Percentiles rank a stretch among this genome's conserved stretches.
Evolutionary conservation across 2,113 vertebrate genomes (phyloP).

Genomic region (Polypterus senegalus): DNA sequence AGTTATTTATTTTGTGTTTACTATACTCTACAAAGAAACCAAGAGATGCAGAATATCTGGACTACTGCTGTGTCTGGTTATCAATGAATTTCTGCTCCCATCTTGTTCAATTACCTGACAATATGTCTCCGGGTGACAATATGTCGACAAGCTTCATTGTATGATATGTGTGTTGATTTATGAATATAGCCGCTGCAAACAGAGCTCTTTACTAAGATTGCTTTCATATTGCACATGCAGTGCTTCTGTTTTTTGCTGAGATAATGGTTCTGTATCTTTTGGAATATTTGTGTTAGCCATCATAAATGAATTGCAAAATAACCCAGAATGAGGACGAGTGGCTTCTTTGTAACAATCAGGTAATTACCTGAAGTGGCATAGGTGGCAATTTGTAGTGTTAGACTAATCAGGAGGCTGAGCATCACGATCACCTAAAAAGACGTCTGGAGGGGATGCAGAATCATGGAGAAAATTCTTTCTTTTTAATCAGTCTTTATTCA

Average conservation of each 20-base stretch:
- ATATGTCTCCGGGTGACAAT: conserved; percentile 17
- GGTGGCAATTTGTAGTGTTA: no score
- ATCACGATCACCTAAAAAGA: not conserved
- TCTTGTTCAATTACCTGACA: conserved; percentile 22
- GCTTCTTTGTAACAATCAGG: no score
- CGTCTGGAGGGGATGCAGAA: no score
- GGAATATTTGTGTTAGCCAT: not conserved
- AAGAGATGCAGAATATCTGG: no score
- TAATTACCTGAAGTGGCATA: no score
- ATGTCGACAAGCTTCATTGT: not conserved
- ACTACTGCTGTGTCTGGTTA: not conserved
- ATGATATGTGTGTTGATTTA: conserved; percentile 20
- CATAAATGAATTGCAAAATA: not conserved
- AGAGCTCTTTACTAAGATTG: conserved; percentile 23
- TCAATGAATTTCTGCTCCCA: conserved; percentile 9
- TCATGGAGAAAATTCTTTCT: no score
- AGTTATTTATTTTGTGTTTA: no score
- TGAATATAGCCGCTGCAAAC: conserved; percentile 24
- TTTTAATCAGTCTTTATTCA: no score
- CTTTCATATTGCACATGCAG: not conserved
- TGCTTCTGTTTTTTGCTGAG: conserved; percentile 15
- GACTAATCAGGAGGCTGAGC: not conserved
- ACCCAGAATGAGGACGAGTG: not conserved
- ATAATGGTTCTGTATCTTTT: conserved; percentile 14
- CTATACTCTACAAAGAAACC: no score